phyloP scores from a whole-genome alignment of 2,113 vertebrate species.

The Nannobrachium achirus region DNA sequence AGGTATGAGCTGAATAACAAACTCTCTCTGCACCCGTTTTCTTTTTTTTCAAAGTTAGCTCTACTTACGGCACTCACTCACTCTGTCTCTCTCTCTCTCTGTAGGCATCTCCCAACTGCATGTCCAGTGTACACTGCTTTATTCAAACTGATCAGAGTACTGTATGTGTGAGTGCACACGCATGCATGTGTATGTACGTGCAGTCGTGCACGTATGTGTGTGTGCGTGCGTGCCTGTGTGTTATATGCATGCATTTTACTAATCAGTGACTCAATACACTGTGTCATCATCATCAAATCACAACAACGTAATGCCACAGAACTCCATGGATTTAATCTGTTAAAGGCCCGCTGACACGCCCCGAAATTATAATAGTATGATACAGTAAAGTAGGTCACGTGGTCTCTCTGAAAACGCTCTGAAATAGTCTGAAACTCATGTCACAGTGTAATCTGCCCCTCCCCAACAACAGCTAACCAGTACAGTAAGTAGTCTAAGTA shows the following conservation, averaged over 20 bases:
- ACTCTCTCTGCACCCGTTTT: conserved; percentile 36
- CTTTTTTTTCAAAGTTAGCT: conserved; percentile 42
- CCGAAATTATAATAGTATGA: too few species aligned
- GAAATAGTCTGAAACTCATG: too few species aligned
- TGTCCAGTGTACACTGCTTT: conserved; percentile 36
- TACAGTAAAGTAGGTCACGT: too few species aligned
- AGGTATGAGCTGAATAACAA: conserved; percentile 77
- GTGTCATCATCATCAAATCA: background rate
- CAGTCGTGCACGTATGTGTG: background rate
- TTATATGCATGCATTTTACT: background rate
- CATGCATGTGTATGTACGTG: background rate
- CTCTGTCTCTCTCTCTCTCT: conserved; percentile 39
- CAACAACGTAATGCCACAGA: background rate
- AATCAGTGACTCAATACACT: conserved; percentile 9
- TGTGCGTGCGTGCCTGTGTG: background rate
- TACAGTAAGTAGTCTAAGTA: too few species aligned
- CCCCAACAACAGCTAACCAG: too few species aligned
- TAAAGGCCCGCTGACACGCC: too few species aligned
- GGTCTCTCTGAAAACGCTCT: too few species aligned
- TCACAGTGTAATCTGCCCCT: too few species aligned
- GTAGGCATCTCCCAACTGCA: conserved; percentile 34
- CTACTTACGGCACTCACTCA: conserved; percentile 48
- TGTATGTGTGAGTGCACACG: background rate
- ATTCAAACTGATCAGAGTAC: conserved; percentile 8
- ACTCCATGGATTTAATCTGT: too few species aligned